phyloP scores from a whole-genome alignment of 2,113 vertebrate species.

The Nycticorax nycticorax region DNA sequence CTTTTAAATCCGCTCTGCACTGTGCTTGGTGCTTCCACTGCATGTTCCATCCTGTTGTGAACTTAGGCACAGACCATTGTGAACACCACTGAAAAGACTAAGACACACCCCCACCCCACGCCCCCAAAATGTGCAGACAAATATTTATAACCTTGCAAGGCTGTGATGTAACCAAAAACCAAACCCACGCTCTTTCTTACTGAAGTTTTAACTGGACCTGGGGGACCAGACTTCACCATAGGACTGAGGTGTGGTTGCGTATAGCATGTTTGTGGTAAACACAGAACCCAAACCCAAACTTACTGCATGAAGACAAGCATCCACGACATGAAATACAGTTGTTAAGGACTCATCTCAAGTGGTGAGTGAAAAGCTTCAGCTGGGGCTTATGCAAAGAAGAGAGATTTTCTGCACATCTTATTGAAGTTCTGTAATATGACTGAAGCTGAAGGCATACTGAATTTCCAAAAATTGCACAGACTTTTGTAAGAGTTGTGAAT shows the following conservation, averaged over 20 bases:
- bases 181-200: rapidly evolving
- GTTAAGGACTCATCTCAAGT: background rate
- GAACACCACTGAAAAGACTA: background rate
- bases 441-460: background rate
- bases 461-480: background rate
- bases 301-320: background rate
- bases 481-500: background rate
- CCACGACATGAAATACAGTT: background rate
- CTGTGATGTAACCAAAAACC: background rate
- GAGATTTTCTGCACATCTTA: background rate
- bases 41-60: background rate
- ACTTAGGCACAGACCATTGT: background rate
- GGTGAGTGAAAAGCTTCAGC: background rate
- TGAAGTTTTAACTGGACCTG: background rate
- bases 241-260: background rate
- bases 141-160: background rate
- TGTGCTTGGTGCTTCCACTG: background rate
- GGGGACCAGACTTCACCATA: background rate
- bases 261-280: background rate
- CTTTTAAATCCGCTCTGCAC: background rate
- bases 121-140: background rate
- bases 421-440: background rate
- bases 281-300: background rate
- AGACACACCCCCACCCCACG: too few relatives aligned
- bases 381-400: background rate